Base-by-base conservation (phyloP, 1,140 invertebrate species). In the Formica selysi region DNA sequence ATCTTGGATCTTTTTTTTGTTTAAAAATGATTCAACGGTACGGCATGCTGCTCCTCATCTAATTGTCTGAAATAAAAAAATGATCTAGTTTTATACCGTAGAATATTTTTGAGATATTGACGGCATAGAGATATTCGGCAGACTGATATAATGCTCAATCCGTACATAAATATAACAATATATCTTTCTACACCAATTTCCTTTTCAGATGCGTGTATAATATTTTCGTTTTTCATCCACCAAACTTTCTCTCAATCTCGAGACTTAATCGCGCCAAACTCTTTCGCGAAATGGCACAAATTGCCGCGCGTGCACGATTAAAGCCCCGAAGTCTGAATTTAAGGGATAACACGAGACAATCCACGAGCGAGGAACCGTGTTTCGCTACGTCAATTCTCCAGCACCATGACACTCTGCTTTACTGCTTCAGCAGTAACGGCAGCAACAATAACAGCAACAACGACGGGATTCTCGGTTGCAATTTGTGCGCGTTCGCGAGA, bases 271-370 rank as follows among this genome's bases (percentile, higher is more conserved):
- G 26, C 54, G 22, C 8, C 16, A 26, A 59, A 44, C 36, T 59
- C 36, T 32, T 59, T 1, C 29, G 5, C 13, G 13, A 11, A 32
- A 5, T 22, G 59, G 26, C 36, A 11, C 26, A 68, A 48, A 83
- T 73, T 62, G 19, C 19, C 22, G 62, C 61, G 41, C 29, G 41
- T 29, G 54, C 29, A 44, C 36, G 71, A 19, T 59, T 81, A 59
- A 57, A 81, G 26, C 38, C 16, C 38, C 38, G n/a, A 83, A 83
- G 57, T 74, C 54, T 61, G 51, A 71, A 81, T 71, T 22, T 81
- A n/a, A 74, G 54, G 79, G 54, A 62, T 62, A 73, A 74, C 36
- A 29, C 79, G 38, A 73, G 36, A 73, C n/a, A n/a, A 19, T 61
- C 19, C 54, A 29, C 48, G 62, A 54, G 41, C 44, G 44, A 5